Base-by-base conservation (phyloP, 2,888 invertebrate genomes). In the Melanchra persicariae region DNA sequence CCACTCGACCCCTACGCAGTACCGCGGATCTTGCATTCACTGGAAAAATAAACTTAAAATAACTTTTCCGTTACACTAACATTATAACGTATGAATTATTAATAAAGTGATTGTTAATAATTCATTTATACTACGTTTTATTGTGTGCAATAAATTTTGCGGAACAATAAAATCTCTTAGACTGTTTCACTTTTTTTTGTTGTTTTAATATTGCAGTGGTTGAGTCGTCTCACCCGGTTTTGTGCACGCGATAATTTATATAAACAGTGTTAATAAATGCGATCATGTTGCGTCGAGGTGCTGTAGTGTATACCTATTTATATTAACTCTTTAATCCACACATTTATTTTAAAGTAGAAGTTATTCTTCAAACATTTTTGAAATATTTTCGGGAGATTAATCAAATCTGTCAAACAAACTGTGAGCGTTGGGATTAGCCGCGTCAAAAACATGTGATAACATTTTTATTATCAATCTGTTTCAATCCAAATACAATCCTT, bases 31-130 rank as follows among this genome's bases (percentile, higher is more conserved):
- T 15, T 30, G 34, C 58, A 62, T 40, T 51, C 24, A 7, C 58
- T 47, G n/a, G 15, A 65, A 67, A 70, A 64, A 76, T 66, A 74
- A 59, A 64, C 30, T 70, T 77, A 77, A 79, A 74, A 85, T 84
- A 78, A 70, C 34, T 79, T 84, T 86, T 78, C 84, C 79, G 77
- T 85, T 77, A 79, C 68, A 77, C 58, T 78, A 77, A 84, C 83
- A 79, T 82, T 82, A 79, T 85, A 77, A 74, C 74, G 57, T 70
- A 86, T 86, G 86, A 87, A 86, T 86, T 87, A 86, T 86, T 87
- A 83, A 86, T 86, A 85, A 70, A 81, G 65, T 49, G 69, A 84
- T 81, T 77, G 61, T 85, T 79, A 86, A 84, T 86, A 86, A 86
- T 86, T 86, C 87, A 86, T 85, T 77, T 82, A 77, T 81, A 85